Evolutionary conservation across 2,113 vertebrate genomes (phyloP).

Genomic region (Dasyprocta punctata): DNA sequence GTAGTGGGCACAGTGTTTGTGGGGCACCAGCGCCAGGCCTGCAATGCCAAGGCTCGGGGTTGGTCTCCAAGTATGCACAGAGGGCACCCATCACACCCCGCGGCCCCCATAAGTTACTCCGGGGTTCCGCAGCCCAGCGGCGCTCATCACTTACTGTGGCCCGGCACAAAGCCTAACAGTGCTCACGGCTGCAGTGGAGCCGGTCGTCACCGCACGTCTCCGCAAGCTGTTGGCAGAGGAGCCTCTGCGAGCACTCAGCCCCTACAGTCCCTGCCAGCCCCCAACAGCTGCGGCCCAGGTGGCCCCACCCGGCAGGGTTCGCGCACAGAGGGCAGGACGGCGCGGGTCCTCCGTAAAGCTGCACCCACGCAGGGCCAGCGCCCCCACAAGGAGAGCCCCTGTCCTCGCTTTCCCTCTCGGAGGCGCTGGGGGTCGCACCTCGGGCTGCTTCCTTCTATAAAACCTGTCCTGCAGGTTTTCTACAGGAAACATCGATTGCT

Average conservation of each 20-base stretch:
- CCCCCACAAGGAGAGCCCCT: too few species aligned
- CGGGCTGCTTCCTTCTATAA: not conserved
- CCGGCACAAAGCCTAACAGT: not conserved
- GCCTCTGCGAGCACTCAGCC: not conserved
- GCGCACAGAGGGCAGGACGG: not conserved
- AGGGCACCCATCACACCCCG: not conserved
- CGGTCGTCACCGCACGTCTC: not conserved
- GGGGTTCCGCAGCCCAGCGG: too few species aligned
- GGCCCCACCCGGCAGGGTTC: not conserved
- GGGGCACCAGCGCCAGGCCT: constrained; percentile 87
- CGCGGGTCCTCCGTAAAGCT: too few species aligned
- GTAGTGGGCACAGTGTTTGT: constrained; percentile 87
- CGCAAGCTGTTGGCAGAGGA: accelerated
- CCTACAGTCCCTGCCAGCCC: not conserved
- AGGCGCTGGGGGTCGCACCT: not conserved
- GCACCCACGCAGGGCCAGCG: too few species aligned
- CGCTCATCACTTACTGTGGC: not conserved
- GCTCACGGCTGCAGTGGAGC: not conserved
- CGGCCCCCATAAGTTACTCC: not conserved
- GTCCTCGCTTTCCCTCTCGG: not conserved
- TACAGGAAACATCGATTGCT: not conserved
- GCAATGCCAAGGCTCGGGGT: constrained; percentile 61
- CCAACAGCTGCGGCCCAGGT: not conserved
- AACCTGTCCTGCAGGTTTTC: not conserved
- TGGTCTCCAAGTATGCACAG: not conserved